A percentile compares a stretch with the other conserved stretches of the same genome.
Conservation (phyloP, 2,888 invertebrate species). For the Scrobipalpa costella region DNA sequence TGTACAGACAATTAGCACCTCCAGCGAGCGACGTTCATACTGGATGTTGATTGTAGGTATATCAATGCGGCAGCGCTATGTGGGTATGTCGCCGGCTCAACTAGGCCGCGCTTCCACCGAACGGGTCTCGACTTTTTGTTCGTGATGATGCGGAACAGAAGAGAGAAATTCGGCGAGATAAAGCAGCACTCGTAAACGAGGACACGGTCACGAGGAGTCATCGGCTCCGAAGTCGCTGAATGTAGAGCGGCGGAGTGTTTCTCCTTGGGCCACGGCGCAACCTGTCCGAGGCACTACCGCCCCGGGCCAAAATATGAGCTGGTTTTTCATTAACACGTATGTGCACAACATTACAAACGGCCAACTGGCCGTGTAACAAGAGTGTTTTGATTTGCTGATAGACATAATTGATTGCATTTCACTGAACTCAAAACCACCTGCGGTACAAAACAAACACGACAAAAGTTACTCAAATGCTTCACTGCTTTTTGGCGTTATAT, state of each 20-base stretch:
- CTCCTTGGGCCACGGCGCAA: slow-evolving; percentile 61
- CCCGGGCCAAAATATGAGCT: slow-evolving; percentile 53
- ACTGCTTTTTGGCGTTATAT: slow-evolving; percentile 23
- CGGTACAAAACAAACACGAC: neutral
- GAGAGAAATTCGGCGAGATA: slow-evolving; percentile 78
- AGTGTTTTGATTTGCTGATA: slow-evolving; percentile 1
- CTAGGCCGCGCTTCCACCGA: slow-evolving; percentile 73
- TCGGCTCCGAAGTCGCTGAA: slow-evolving; percentile 71
- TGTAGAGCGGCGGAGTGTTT: slow-evolving; percentile 74
- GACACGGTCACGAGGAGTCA: slow-evolving; percentile 78
- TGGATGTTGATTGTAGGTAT: neutral
- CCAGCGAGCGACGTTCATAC: neutral
- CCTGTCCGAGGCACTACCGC: slow-evolving; percentile 58
- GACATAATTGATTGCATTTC: slow-evolving; percentile 12
- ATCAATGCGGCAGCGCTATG: slow-evolving; percentile 38
- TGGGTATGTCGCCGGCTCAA: slow-evolving; percentile 54
- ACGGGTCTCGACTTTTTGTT: slow-evolving; percentile 78
- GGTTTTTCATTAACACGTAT: slow-evolving; percentile 39
- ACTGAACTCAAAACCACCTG: slow-evolving; percentile 5
- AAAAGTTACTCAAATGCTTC: neutral
- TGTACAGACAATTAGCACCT: slow-evolving; percentile 54
- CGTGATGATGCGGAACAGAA: slow-evolving; percentile 76
- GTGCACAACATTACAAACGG: slow-evolving; percentile 9
- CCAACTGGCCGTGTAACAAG: slow-evolving; percentile 26
- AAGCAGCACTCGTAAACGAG: slow-evolving; percentile 73